These are phyloP conservation scores for Ramphastos sulfuratus DNA, from an alignment of 2,113 vertebrate species.

Conservation along the genomic window DNA sequence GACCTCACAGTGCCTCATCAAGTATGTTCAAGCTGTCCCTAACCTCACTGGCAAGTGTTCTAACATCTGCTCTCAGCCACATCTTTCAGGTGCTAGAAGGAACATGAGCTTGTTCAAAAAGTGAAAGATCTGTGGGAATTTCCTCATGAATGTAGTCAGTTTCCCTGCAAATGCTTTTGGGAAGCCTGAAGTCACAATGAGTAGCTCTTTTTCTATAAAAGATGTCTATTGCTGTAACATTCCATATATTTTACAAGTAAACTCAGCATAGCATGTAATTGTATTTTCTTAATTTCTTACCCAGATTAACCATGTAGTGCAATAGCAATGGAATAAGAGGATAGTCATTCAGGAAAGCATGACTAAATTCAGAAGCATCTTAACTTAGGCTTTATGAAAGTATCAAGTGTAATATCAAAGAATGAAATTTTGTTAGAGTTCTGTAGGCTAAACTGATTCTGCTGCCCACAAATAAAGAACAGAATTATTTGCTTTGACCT, in stretches of 20 bases:
- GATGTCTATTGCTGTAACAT: not conserved
- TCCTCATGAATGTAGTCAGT: not conserved
- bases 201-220: not conserved
- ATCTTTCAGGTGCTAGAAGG: not conserved
- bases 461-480: not conserved
- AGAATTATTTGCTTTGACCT: not conserved
- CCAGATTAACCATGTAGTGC: not conserved
- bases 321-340: not conserved
- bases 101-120: not conserved
- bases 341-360: not conserved
- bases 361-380: not conserved
- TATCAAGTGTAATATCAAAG: not conserved
- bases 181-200: not conserved
- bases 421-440: not conserved
- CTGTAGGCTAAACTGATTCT: not conserved
- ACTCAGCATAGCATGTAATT: rapidly evolving
- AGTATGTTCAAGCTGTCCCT: not conserved
- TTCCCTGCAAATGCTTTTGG: not conserved
- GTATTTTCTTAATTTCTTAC: not conserved
- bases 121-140: not conserved
- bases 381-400: not conserved
- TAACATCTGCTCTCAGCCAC: not conserved
- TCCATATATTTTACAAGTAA: not conserved
- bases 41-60: not conserved
- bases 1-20: not conserved